A percentile compares a stretch with the other conserved stretches of the same genome.
These are phyloP conservation scores for Canis aureus DNA, from an alignment of 2,113 vertebrate genomes.

Conservation along the genomic window DNA sequence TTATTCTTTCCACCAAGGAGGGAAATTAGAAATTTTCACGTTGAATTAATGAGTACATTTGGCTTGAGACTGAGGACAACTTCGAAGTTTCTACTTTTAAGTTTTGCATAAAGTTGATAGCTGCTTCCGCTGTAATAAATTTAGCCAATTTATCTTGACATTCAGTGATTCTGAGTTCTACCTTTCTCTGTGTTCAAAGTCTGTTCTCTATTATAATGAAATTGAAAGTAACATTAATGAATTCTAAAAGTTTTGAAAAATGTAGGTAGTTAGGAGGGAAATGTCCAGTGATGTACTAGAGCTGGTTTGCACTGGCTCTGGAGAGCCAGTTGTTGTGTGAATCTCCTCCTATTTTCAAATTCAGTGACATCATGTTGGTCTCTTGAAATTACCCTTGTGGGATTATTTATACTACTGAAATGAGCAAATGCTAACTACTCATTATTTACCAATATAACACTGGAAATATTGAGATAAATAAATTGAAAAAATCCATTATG, in stretches of 20 bases:
- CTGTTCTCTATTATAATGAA: conserved; percentile 30
- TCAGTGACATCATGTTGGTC: neutral
- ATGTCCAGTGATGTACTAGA: neutral
- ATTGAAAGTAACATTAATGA: conserved; percentile 50
- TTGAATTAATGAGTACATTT: conserved; percentile 43
- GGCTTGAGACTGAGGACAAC: neutral
- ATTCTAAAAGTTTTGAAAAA: conserved; percentile 52
- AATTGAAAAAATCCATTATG: neutral
- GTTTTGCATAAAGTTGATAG: conserved; percentile 53
- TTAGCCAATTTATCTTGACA: conserved; percentile 52
- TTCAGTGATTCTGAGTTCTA: conserved; percentile 42
- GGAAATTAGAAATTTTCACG: conserved; percentile 4
- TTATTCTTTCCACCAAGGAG: conserved; percentile 22
- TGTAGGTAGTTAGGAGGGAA: neutral
- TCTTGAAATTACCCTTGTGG: neutral
- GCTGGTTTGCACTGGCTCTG: neutral
- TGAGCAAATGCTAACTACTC: neutral
- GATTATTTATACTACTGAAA: conserved; percentile 3
- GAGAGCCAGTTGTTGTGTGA: neutral
- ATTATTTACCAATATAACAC: neutral
- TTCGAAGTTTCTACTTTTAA: conserved; percentile 46
- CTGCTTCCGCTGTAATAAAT: conserved; percentile 57
- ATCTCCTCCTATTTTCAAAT: neutral
- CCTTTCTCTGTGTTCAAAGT: conserved; percentile 26
- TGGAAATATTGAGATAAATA: conserved; percentile 17